Conservation (phyloP, 1,140 invertebrate species). For the Drosophila guanche region DNA sequence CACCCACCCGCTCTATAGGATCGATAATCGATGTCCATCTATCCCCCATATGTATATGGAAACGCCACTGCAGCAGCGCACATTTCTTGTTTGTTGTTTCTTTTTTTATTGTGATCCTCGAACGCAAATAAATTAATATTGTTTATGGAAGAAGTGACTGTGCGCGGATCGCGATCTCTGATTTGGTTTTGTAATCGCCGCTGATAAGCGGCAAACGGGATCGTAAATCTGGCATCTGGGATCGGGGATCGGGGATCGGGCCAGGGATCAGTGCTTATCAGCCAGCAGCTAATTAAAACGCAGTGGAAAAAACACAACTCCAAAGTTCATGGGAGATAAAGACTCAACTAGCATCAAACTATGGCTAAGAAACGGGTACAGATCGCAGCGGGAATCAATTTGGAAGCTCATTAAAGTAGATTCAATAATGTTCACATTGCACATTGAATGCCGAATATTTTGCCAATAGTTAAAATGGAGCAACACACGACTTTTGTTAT, state of each 20-base stretch:
- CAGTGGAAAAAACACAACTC: not conserved
- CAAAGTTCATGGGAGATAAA: too few relatives aligned
- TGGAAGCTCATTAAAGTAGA: too few relatives aligned
- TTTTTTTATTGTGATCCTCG: conserved; percentile 27
- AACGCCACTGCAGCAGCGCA: not conserved
- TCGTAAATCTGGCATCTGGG: too few relatives aligned
- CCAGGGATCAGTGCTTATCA: conserved; percentile 27
- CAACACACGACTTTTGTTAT: conserved; percentile 20
- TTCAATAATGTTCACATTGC: too few relatives aligned
- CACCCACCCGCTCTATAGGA: conserved; percentile 28
- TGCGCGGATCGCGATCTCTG: conserved; percentile 24
- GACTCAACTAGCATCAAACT: too few relatives aligned
- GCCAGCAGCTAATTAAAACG: conserved; percentile 9
- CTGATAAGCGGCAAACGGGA: conserved; percentile 22
- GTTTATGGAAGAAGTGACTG: conserved; percentile 25
- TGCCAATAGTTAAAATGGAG: not conserved
- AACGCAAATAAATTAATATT: conserved; percentile 16
- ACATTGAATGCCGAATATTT: too few relatives aligned
- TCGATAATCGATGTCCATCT: not conserved
- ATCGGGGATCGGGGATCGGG: too few relatives aligned
- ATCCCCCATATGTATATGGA: too few relatives aligned
- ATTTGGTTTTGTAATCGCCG: conserved; percentile 10
- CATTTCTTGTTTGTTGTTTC: conserved; percentile 25
- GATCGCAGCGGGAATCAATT: too few relatives aligned
- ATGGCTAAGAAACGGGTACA: too few relatives aligned